Percentiles rank a stretch among this genome's conserved stretches.
phyloP scores from a whole-genome alignment of 35 echinoderm and acorn worm species.

The Amphiura filiformis region DNA sequence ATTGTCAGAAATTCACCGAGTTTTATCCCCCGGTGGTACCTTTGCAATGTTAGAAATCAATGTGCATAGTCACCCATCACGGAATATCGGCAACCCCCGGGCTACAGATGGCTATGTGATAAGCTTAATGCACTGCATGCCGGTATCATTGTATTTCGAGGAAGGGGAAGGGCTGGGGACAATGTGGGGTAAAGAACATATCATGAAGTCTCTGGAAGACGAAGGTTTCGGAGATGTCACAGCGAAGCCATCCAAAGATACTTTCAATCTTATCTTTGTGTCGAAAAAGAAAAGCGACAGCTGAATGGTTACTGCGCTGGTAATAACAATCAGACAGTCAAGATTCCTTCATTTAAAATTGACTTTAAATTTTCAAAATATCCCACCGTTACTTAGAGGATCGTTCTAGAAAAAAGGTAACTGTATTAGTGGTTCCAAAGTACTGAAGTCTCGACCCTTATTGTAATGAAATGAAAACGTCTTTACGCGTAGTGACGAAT shows the following conservation, averaged over 20 bases:
- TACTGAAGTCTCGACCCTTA: too few species aligned
- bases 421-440: too few species aligned
- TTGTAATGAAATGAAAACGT: too few species aligned
- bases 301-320: background rate
- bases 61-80: conserved; percentile 74
- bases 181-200: conserved; percentile 95
- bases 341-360: too few species aligned
- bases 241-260: conserved; percentile 74
- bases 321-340: too few species aligned
- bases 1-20: conserved; percentile 64
- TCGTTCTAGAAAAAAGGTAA: too few species aligned
- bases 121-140: conserved; percentile 96
- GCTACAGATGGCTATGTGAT: conserved; percentile 97
- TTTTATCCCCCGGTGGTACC: conserved; percentile 65
- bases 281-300: conserved; percentile 65
- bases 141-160: conserved; percentile 80
- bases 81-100: conserved; percentile 94
- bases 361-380: too few species aligned
- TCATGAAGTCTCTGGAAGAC: conserved; percentile 62
- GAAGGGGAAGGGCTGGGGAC: conserved; percentile 83
- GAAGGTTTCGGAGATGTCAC: conserved; percentile 86
- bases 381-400: too few species aligned
- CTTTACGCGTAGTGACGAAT: too few species aligned
- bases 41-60: conserved; percentile 88
- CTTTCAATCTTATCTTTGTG: conserved; percentile 81